These are phyloP conservation scores for Amaurobius ferox DNA, from an alignment of 2,888 invertebrate genomes.

Conservation along the genomic window DNA sequence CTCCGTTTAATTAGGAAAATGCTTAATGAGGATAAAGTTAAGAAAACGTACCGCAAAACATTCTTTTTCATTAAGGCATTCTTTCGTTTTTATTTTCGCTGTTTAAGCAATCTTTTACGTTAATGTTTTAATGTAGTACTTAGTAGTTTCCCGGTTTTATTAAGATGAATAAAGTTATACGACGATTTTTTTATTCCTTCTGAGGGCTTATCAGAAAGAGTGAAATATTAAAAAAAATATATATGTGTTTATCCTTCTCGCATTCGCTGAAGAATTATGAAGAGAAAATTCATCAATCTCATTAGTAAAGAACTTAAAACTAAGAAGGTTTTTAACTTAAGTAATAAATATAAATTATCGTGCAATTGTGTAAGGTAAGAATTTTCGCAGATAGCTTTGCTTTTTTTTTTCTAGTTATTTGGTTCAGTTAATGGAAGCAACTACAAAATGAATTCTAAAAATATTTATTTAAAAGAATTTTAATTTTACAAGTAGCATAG, in stretches of 20 bases:
- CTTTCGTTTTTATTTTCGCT: constrained; percentile 13
- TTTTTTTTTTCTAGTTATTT: not conserved
- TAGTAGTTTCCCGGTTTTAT: constrained; percentile 8
- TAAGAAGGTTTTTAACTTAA: constrained; percentile 11
- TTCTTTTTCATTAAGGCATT: constrained; percentile 25
- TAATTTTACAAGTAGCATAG: too few species aligned
- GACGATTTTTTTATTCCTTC: not conserved
- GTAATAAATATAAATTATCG: constrained; percentile 13
- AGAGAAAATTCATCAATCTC: constrained; percentile 10
- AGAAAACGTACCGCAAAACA: constrained; percentile 39
- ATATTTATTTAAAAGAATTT: too few species aligned
- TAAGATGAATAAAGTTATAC: constrained; percentile 14
- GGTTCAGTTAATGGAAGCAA: not conserved
- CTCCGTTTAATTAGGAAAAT: constrained; percentile 60
- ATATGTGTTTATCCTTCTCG: not conserved
- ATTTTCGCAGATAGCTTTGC: not conserved
- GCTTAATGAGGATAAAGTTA: constrained; percentile 63
- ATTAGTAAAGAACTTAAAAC: not conserved
- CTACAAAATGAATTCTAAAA: too few species aligned
- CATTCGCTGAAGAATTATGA: not conserved
- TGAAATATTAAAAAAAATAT: constrained; percentile 2
- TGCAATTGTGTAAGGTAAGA: not conserved
- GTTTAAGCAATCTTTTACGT: constrained; percentile 21
- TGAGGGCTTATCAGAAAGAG: not conserved
- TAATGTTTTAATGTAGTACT: constrained; percentile 33